These are phyloP conservation scores for Trachurus trachurus DNA, from an alignment of 2,797 vertebrate genomes.

Conservation along the genomic window DNA sequence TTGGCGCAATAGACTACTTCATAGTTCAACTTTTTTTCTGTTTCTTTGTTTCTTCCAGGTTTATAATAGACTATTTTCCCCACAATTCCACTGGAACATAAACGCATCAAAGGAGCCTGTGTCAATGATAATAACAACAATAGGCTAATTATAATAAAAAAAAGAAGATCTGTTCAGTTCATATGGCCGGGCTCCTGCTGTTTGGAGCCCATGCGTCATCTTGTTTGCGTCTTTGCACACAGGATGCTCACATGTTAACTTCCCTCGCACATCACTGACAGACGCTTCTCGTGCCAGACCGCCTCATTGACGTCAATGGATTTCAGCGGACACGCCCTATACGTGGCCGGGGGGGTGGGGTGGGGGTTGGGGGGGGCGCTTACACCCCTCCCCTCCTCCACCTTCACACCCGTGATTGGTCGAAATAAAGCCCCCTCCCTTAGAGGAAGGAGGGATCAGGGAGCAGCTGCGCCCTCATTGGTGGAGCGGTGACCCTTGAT, in stretches of 20 bases:
- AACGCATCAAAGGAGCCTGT: background rate
- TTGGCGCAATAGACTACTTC: no score
- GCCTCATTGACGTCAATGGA: constrained; percentile 81
- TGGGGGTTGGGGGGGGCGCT: constrained; percentile 16
- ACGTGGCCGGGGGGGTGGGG: constrained; percentile 53
- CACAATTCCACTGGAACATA: no score
- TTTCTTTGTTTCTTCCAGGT: background rate
- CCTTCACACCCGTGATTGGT: constrained; percentile 37
- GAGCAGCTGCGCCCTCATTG: constrained; percentile 11
- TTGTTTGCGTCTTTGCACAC: constrained; percentile 27
- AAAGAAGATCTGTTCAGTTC: background rate
- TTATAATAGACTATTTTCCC: no score
- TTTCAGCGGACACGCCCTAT: constrained; percentile 34
- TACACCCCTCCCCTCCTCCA: fast-evolving
- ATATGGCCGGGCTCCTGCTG: background rate
- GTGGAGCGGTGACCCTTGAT: background rate
- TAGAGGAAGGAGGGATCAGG: background rate
- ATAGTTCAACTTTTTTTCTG: background rate
- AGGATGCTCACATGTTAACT: constrained; percentile 44
- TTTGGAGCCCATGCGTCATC: constrained; percentile 56
- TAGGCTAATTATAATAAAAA: background rate
- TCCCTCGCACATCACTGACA: constrained; percentile 47
- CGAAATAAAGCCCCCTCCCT: fast-evolving
- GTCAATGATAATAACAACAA: no score
- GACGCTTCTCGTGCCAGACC: constrained; percentile 15